A percentile compares a stretch with the other conserved stretches of the same genome.
Conservation (phyloP, 2,888 invertebrate species). For the Sphaerophoria taeniata region DNA sequence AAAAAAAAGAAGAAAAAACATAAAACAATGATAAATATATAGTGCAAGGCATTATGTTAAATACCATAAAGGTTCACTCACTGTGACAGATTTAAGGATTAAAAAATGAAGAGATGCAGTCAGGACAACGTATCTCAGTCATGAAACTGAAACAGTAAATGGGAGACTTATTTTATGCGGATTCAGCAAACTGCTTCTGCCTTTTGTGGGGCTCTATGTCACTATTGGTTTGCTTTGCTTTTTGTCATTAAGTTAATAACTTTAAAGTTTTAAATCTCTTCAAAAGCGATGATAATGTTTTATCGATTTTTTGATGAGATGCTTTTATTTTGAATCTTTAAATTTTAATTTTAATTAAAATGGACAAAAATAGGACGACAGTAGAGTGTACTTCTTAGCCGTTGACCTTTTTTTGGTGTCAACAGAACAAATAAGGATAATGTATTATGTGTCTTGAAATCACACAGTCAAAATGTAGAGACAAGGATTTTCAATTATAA, state of each 20-base stretch:
- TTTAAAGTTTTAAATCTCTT: conserved; percentile 1
- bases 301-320: no score
- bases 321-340: no score
- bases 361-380: not conserved
- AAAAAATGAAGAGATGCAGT: not conserved
- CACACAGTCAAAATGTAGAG: conserved; percentile 1
- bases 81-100: conserved; percentile 21
- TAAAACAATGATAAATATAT: conserved; percentile 41
- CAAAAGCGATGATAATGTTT: not conserved
- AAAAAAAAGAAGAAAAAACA: not conserved
- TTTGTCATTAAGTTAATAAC: not conserved
- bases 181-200: not conserved
- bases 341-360: not conserved
- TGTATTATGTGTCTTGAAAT: not conserved
- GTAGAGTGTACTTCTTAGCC: not conserved
- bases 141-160: not conserved
- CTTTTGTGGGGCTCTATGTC: conserved; percentile 9
- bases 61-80: conserved; percentile 31
- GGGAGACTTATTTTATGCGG: not conserved
- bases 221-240: not conserved
- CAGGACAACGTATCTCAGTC: no score
- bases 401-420: conserved; percentile 8
- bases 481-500: conserved; percentile 15
- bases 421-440: not conserved
- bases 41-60: conserved; percentile 26